phyloP scores from a whole-genome alignment of 2,888 invertebrate species.

The Polyommatus icarus region DNA sequence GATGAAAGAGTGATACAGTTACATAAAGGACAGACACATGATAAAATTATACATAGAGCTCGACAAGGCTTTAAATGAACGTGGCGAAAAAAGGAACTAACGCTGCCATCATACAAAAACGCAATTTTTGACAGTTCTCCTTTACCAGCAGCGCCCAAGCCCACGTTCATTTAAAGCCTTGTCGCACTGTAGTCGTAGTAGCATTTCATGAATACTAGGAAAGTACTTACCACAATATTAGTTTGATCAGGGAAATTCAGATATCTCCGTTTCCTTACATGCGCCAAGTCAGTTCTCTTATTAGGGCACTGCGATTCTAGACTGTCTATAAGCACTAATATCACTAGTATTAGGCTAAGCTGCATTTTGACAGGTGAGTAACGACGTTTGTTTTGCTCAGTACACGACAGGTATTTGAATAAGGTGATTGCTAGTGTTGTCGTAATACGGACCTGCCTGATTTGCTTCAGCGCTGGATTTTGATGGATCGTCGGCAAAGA shows the following conservation, averaged over 20 bases:
- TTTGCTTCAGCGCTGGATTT: background rate
- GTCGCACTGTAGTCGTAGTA: no score
- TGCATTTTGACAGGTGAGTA: slow-evolving; percentile 9
- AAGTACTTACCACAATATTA: slow-evolving; percentile 26
- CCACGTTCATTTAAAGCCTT: no score
- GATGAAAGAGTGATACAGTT: no score
- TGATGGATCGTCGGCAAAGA: background rate
- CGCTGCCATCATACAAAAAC: no score
- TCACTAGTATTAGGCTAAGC: background rate
- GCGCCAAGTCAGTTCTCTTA: background rate
- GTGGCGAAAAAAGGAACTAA: no score
- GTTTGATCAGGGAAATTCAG: slow-evolving; percentile 28
- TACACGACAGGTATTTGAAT: slow-evolving; percentile 8
- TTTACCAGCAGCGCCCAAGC: no score
- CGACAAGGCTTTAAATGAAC: no score
- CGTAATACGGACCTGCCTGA: slow-evolving; percentile 3
- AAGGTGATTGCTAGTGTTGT: slow-evolving; percentile 9
- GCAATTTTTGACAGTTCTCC: no score
- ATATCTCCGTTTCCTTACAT: slow-evolving; percentile 29
- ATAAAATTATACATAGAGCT: no score
- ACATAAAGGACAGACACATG: background rate
- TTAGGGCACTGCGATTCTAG: slow-evolving; percentile 21
- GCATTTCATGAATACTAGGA: no score
- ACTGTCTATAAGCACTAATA: slow-evolving; percentile 2
- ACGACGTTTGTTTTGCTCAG: slow-evolving; percentile 21